phyloP scores from a whole-genome alignment of 2,888 invertebrate species.

The Campaea margaritaria region DNA sequence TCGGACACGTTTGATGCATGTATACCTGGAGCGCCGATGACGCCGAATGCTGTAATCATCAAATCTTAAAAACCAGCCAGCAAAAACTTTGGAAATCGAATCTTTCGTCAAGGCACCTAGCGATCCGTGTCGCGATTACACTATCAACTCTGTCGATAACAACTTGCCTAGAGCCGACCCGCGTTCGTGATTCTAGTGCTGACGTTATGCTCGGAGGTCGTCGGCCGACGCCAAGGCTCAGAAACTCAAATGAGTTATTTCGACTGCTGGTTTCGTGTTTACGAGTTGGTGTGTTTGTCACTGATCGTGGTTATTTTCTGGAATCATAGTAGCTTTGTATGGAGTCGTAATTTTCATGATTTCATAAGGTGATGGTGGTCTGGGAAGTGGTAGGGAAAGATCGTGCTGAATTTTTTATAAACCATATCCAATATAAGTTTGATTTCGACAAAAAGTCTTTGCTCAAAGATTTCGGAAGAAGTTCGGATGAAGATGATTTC shows the following conservation, averaged over 20 bases:
- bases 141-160: slow-evolving; percentile 30
- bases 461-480: too few species aligned
- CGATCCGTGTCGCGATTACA: slow-evolving; percentile 34
- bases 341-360: not conserved
- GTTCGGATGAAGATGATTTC: too few species aligned
- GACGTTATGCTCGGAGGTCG: slow-evolving; percentile 53
- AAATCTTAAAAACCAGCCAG: not conserved
- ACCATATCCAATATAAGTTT: too few species aligned
- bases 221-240: slow-evolving; percentile 56
- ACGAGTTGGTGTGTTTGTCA: slow-evolving; percentile 9
- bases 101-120: slow-evolving; percentile 28
- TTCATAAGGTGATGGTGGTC: not conserved
- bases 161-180: slow-evolving; percentile 34
- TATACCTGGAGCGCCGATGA: not conserved
- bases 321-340: not conserved
- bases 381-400: too few species aligned
- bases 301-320: slow-evolving; percentile 19
- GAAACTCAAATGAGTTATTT: slow-evolving; percentile 45
- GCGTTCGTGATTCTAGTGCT: slow-evolving; percentile 47
- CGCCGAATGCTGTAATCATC: not conserved
- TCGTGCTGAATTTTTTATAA: too few species aligned
- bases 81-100: slow-evolving; percentile 29
- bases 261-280: slow-evolving; percentile 36
- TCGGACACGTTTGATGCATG: too few species aligned
- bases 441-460: too few species aligned